Evolutionary conservation across 2,888 invertebrate species (phyloP).

Genomic region (Zele albiditarsus): DNA sequence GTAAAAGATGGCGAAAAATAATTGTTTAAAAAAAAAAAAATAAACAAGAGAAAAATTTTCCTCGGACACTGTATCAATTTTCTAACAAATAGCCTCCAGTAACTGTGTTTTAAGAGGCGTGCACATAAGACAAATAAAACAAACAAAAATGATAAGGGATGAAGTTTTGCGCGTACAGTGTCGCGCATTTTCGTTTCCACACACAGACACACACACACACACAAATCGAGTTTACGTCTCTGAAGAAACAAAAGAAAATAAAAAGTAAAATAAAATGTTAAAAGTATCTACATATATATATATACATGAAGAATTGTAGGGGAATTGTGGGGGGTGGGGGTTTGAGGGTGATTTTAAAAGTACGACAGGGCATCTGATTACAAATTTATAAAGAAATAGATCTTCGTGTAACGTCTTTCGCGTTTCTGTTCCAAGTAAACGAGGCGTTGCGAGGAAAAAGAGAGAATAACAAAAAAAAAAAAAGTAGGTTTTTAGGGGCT

Average conservation of each 20-base stretch:
- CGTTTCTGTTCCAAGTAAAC: background rate
- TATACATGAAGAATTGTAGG: background rate
- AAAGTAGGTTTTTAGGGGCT: slow-evolving; percentile 43
- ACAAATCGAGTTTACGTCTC: slow-evolving; percentile 14
- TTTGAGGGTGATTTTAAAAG: slow-evolving; percentile 44
- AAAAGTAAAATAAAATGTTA: slow-evolving; percentile 30
- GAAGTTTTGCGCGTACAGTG: slow-evolving; percentile 26
- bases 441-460: slow-evolving; percentile 39
- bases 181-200: slow-evolving; percentile 6
- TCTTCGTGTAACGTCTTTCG: slow-evolving; percentile 52
- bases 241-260: background rate
- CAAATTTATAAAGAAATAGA: slow-evolving; percentile 63
- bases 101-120: too few relatives aligned
- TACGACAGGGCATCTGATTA: slow-evolving; percentile 58
- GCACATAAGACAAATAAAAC: slow-evolving; percentile 1
- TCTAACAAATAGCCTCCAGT: too few relatives aligned
- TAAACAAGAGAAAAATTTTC: too few relatives aligned
- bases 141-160: slow-evolving; percentile 29
- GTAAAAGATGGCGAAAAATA: background rate
- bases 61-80: slow-evolving; percentile 3
- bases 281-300: slow-evolving; percentile 15
- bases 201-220: too few relatives aligned
- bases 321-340: slow-evolving; percentile 3
- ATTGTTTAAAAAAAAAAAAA: slow-evolving; percentile 21
- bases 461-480: slow-evolving; percentile 21